A percentile compares a stretch with the other conserved stretches of the same genome.
Evolutionary conservation across 2,888 invertebrate species (phyloP).

Genomic region (Tiliacea aurago): DNA sequence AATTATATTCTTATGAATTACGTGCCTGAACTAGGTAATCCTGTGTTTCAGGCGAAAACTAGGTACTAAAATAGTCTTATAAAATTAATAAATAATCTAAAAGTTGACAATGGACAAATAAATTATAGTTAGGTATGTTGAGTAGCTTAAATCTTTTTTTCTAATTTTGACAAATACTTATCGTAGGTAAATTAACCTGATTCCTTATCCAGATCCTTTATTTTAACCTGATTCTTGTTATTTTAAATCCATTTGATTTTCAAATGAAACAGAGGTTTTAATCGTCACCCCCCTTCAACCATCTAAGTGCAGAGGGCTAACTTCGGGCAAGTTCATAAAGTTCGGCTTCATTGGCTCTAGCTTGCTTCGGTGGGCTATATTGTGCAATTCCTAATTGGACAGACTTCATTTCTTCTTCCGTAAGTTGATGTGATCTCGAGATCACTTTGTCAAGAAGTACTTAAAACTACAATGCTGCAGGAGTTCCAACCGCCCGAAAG

Average conservation of each 20-base stretch:
- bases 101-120: too few species aligned
- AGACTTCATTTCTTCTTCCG: not conserved
- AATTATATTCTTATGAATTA: too few species aligned
- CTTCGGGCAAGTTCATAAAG: constrained; percentile 21
- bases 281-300: not conserved
- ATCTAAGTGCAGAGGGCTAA: constrained; percentile 9
- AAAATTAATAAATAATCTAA: too few species aligned
- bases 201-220: too few species aligned
- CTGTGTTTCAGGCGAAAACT: too few species aligned
- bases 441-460: not conserved
- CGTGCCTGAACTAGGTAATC: too few species aligned
- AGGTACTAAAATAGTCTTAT: too few species aligned
- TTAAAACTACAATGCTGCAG: not conserved
- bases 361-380: constrained; percentile 10
- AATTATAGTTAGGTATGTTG: too few species aligned
- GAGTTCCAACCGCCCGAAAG: not conserved
- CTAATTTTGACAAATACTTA: too few species aligned
- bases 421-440: not conserved
- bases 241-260: not conserved
- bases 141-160: too few species aligned
- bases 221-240: not conserved
- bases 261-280: not conserved
- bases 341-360: not conserved
- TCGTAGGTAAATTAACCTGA: too few species aligned
- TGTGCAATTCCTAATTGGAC: constrained; percentile 20